A percentile compares a stretch with the other conserved stretches of the same genome.
These are phyloP conservation scores for Pristiophorus japonicus DNA, from an alignment of 2,113 vertebrate species.

Conservation along the genomic window DNA sequence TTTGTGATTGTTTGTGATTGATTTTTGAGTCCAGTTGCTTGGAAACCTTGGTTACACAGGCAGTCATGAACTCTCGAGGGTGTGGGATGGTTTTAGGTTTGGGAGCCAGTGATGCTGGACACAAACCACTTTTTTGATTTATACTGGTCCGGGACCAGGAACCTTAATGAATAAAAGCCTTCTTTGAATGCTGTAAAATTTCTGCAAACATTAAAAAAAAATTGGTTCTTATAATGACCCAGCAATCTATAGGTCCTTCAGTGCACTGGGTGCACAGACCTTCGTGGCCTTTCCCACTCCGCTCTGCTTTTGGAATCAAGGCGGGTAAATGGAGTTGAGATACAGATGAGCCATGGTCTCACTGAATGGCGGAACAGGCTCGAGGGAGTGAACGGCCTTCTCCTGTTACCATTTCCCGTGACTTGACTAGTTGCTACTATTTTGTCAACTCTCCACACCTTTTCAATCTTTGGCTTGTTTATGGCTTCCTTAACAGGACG, in stretches of 20 bases:
- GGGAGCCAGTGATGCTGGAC: neutral
- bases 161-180: neutral
- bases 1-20: neutral
- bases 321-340: neutral
- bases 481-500: neutral
- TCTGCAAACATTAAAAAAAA: neutral
- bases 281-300: neutral
- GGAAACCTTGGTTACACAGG: neutral
- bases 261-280: neutral
- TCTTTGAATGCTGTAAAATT: neutral
- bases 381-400: neutral
- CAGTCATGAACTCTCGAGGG: neutral
- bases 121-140: conserved; percentile 28
- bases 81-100: conserved; percentile 11
- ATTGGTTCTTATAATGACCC: neutral
- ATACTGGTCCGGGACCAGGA: neutral
- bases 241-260: neutral
- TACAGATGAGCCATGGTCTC: neutral
- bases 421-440: neutral
- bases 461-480: neutral
- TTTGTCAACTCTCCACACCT: neutral
- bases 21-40: neutral
- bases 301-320: neutral
- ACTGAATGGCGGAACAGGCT: neutral
- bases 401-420: no score